These are phyloP conservation scores for Drosophila tristis DNA, from an alignment of 1,140 invertebrate genomes.

Conservation along the genomic window DNA sequence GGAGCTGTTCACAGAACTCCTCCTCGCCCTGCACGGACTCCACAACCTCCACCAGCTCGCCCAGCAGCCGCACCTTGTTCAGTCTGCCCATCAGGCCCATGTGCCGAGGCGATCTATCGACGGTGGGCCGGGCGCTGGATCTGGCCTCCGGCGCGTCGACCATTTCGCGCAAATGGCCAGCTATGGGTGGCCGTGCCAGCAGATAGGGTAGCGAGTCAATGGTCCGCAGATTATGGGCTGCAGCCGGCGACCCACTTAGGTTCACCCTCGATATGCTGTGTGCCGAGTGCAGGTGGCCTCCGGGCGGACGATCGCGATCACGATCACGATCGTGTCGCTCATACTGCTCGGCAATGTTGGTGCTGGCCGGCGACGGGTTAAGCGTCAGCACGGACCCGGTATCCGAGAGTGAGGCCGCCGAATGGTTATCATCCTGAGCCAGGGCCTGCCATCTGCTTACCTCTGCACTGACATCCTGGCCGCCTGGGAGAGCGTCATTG, in stretches of 20 bases:
- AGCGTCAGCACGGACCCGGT: background rate
- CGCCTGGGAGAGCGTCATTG: background rate
- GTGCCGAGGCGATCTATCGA: too few species aligned
- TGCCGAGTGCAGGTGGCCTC: too few species aligned
- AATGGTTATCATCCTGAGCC: too few species aligned
- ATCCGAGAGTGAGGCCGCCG: background rate
- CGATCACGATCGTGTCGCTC: background rate
- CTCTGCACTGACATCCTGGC: too few species aligned
- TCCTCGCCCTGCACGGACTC: conserved; percentile 6
- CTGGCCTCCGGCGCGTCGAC: background rate
- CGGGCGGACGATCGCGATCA: too few species aligned
- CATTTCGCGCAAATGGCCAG: background rate
- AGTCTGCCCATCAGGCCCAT: background rate
- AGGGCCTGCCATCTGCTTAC: too few species aligned
- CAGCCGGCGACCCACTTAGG: too few species aligned
- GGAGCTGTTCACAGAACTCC: background rate
- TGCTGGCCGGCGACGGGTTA: background rate
- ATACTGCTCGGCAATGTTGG: background rate
- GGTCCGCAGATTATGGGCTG: too few species aligned
- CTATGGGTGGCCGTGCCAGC: too few species aligned
- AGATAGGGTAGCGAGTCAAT: too few species aligned
- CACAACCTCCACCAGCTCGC: conserved; percentile 7
- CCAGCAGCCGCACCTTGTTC: conserved; percentile 3
- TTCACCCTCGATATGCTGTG: too few species aligned
- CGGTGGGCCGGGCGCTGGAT: background rate